Evolutionary conservation across 2,888 invertebrate genomes (phyloP).

Genomic region (Pimpla rufipes): DNA sequence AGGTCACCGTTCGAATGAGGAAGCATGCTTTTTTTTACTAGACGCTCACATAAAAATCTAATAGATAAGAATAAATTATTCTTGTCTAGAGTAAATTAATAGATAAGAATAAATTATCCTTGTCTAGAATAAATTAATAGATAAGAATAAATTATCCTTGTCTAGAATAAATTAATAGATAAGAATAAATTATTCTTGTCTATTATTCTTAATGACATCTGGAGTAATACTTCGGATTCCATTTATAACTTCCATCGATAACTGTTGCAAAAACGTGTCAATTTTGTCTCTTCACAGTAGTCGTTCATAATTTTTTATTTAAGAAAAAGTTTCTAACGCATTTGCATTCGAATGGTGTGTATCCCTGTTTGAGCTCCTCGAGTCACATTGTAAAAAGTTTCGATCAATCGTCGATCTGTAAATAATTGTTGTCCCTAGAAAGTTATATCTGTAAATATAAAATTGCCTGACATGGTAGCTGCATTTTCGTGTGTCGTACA

Average conservation of each 20-base stretch:
- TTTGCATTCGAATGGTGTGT: neutral
- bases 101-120: too few species aligned
- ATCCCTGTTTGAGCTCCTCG: neutral
- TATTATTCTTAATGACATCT: too few species aligned
- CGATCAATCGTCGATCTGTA: slow-evolving; percentile 47
- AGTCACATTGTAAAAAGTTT: slow-evolving; percentile 14
- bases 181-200: too few species aligned
- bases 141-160: too few species aligned
- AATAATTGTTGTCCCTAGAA: slow-evolving; percentile 50
- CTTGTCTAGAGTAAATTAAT: too few species aligned
- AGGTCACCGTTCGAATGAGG: slow-evolving; percentile 58
- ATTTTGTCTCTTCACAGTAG: neutral
- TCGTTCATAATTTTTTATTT: neutral
- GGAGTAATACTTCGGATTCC: too few species aligned
- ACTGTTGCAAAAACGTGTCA: neutral
- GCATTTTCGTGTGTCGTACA: slow-evolving; percentile 52
- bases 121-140: too few species aligned
- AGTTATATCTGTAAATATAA: slow-evolving; percentile 64
- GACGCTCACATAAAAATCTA: too few species aligned
- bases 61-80: too few species aligned
- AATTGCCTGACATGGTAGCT: slow-evolving; percentile 3
- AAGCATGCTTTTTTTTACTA: too few species aligned
- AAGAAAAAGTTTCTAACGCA: neutral
- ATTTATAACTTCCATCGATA: too few species aligned
- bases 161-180: too few species aligned